Evolutionary conservation across 2,797 vertebrate species (phyloP), one percentile per base, ranked within the genome.

Genomic region (Champsocephalus esox): DNA sequence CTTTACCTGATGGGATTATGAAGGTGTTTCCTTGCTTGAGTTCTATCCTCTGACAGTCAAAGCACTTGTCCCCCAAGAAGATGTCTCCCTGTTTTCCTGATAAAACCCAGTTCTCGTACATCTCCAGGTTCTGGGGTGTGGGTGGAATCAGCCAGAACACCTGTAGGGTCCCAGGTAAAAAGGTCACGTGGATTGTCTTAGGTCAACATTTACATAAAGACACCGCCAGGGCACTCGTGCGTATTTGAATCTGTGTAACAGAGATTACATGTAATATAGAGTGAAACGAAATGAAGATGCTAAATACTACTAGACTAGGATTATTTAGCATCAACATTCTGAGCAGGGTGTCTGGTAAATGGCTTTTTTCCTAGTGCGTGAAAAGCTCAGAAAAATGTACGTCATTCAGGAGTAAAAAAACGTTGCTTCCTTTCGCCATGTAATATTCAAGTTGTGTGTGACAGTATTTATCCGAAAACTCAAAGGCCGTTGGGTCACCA

Each of bases 11-110:
- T 76, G 98, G 98, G 85, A 99, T 99, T 90, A 99, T 96, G 88
- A 99, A 99, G 0, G 98, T 99, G 93, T 98, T 96, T 66, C 98
- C 97, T 91, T 98, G 97, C 83, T 96, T 96, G 73, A 99, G 96
- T 87, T 97, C 96, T 64, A 99, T 96, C 88, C 98, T 96, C 87
- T 99, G 98, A 89, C 98, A 99, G 80, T 96, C 96, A 17, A 93
- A 89, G 80, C 97, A 98, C 85, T 97, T 96, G 92, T 99, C 98
- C 32, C 98, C 98, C 81, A 99, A 94, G 84, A 99, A 99, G 87
- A 99, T 97, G 91, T 99, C 98, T 61, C 98, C 98, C 88, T 99
- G 98, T 90, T 99, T 99, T 82, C 97, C 98, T 66, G 98, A 99
- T 87, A 99, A 95, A 86, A 99, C 96, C 98, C 98, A 99, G 93